Base-by-base conservation (phyloP, 2,888 invertebrate species). In the Drosophila nr. fundita region DNA sequence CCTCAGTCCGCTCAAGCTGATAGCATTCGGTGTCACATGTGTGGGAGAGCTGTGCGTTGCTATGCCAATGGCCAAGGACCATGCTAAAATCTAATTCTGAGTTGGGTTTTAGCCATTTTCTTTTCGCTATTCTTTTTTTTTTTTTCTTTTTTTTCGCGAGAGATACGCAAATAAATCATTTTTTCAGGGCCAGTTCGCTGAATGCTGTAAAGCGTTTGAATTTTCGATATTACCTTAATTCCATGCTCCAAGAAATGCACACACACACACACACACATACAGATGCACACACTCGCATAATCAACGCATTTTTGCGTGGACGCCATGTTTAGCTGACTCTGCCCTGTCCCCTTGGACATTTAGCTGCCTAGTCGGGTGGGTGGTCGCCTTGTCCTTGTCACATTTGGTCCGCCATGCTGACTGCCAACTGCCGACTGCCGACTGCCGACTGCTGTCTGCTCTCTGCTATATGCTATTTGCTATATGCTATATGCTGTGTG, bases 241-340 rank as follows among this genome's bases (percentile, higher is more conserved):
- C 24, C 24, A 24, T 2, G 45, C 24, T 2, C 10, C 27, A 29
- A 49, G 49, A 11, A 29, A 10, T 29, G 27, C 18, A 49, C 18
- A 49, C 10, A 27, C 45, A 45, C 40, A 40, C 1, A 18, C 48
- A 49, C 55, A 52, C 49, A 53, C 53, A 29, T 34, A 48, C 42
- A 59, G 13, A 50, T 4, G 13, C 21, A 21, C 38, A 42, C 13
- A 34, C 36, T 58, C 30, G 48, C 42, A 38, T 67, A 75, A 78
- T 78, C 62, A 78, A 75, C 78, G 69, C 74, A 57, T 73, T 59
- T 66, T 79, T 48, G 50, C 66, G 50, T 67, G 84, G 80, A 68
- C 68, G 68, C 83, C 87, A 87, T 84, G 66, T 87, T 87, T 82
- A 82, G 65, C 65, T 68, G 75, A 75, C 62, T 69, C 58, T 38